Conservation (phyloP, 2,113 vertebrate species). For the Alethe castanea region DNA sequence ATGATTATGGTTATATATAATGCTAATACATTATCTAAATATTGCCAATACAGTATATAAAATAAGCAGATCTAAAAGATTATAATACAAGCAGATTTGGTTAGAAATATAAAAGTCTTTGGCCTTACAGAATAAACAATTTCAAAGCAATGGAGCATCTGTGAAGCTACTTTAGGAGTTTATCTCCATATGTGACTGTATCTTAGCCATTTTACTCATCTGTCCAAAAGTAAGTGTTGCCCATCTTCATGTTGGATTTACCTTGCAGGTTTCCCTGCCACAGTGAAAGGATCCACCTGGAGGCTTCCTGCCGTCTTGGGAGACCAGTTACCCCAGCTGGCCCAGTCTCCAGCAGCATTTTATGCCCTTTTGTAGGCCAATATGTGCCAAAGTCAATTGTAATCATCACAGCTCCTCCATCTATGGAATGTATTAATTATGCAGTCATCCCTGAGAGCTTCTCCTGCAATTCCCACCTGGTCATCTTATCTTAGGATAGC, state of each 20-base stretch:
- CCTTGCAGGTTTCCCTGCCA: no score
- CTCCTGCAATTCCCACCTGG: neutral
- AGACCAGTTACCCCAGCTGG: neutral
- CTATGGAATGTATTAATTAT: neutral
- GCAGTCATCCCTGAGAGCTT: neutral
- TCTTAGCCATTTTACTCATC: neutral
- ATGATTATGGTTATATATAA: neutral
- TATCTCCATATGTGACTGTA: neutral
- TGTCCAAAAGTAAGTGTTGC: no score
- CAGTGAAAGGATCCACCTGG: neutral
- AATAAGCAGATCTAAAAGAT: neutral
- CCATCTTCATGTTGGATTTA: neutral
- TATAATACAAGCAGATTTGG: neutral
- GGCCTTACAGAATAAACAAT: neutral
- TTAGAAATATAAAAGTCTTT: neutral
- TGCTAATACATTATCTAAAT: neutral
- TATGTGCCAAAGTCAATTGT: neutral
- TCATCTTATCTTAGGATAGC: neutral
- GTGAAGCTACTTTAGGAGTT: neutral
- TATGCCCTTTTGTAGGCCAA: neutral
- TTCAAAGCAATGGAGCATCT: neutral
- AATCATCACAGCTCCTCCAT: neutral
- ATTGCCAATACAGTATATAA: neutral
- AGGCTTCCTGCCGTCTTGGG: neutral
- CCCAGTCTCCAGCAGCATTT: neutral